Conservation (phyloP, 2,888 invertebrate genomes). For the Agriopis leucophaearia region DNA sequence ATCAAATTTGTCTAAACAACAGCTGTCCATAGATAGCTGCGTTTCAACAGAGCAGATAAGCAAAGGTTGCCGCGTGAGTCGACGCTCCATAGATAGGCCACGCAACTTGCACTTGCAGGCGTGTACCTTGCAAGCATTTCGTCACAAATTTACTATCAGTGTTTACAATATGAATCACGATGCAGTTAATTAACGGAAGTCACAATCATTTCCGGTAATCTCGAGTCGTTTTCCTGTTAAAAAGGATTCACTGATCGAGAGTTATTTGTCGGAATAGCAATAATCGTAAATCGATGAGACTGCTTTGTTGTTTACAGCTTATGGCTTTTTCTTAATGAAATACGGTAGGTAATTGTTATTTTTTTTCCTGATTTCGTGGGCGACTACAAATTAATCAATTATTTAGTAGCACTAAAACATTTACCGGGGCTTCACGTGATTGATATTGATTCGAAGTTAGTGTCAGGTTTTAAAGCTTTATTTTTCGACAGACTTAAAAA, state of each 20-base stretch:
- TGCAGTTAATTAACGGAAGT: slow-evolving; percentile 31
- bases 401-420: background rate
- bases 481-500: too few relatives aligned
- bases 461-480: background rate
- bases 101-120: slow-evolving; percentile 37
- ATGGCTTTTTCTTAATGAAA: slow-evolving; percentile 10
- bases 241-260: slow-evolving; percentile 24
- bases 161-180: slow-evolving; percentile 35
- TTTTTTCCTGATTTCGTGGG: background rate
- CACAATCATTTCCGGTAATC: slow-evolving; percentile 25
- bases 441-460: slow-evolving; percentile 2
- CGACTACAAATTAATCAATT: too few relatives aligned
- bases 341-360: slow-evolving; percentile 10
- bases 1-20: slow-evolving; percentile 41
- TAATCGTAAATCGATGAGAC: slow-evolving; percentile 26
- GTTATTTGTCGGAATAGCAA: slow-evolving; percentile 16
- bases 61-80: slow-evolving; percentile 8
- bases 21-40: slow-evolving; percentile 45
- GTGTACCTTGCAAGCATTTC: background rate
- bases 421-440: slow-evolving; percentile 6
- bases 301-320: background rate
- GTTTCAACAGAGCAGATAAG: slow-evolving; percentile 40
- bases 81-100: slow-evolving; percentile 36
- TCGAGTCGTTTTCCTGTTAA: slow-evolving; percentile 20
- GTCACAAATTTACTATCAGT: slow-evolving; percentile 17